Evolutionary conservation across 2,888 invertebrate species (phyloP), one percentile per base, ranked within the genome.

Genomic region (Itoplectis maculator): DNA sequence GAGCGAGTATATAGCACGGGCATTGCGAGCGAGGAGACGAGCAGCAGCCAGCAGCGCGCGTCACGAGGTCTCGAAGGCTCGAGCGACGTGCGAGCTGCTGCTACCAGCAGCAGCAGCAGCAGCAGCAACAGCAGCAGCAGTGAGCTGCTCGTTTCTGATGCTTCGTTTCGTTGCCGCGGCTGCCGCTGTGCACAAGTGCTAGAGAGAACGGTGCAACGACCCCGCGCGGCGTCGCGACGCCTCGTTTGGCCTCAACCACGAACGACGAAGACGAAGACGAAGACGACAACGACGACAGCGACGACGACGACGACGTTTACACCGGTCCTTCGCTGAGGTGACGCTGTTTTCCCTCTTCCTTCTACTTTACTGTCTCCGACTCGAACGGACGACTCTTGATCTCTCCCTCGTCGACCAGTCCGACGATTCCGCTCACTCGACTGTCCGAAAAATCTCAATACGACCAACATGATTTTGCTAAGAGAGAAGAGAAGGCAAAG

Each of bases 141-240:
- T 5, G 2, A 29, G 59, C 61, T 59, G 35, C 79, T 63, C 65
- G 59, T 66, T 37, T 65, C 72, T 49, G 42, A 49, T 68, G 66
- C 73, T 56, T 56, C 59, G 79, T 68, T 54, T 72, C 73, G 73
- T 59, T 29, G 45, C 56, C 18, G 56, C 59, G 15, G 59, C 47
- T 42, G 56, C 15, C 51, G 51, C 54, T 68, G 78, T 61, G 74
- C 74, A 69, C 68, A 66, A 75, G 70, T 78, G 73, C 74, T 79
- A 66, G 74, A 70, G 75, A 79, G 75, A 79, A 75, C 75, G 79
- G 82, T 82, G 82, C 82, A 82, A 82, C 79, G 82, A 82, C 82
- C 82, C 82, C 82, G 82, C 82, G 81, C 82, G 76, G 79, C 66
- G 91, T 90, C 63, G 88, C 89, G 75, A 87, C 87, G 69, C 89